phyloP scores from a whole-genome alignment of 2,797 vertebrate genomes.

The Gila robusta region DNA sequence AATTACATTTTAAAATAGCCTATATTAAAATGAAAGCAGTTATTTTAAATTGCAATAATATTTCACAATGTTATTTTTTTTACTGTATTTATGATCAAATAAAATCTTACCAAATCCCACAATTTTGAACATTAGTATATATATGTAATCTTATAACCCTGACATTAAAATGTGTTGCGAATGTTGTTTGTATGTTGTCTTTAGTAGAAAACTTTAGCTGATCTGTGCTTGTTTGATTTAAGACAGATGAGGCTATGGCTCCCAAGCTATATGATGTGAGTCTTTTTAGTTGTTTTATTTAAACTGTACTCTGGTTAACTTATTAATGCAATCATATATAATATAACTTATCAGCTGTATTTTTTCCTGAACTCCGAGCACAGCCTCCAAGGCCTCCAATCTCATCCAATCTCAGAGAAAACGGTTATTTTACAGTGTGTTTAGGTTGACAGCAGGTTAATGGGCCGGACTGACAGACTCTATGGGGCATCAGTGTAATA shows the following conservation, averaged over 20 bases:
- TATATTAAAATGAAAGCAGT: background rate
- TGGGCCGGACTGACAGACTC: slow-evolving; percentile 35
- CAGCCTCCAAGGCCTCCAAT: background rate
- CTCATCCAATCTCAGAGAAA: slow-evolving; percentile 8
- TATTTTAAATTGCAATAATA: background rate
- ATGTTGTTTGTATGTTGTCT: background rate
- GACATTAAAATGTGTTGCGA: background rate
- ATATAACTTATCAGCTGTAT: background rate
- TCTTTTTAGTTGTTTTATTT: background rate
- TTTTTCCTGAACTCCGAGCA: background rate
- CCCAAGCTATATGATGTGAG: background rate
- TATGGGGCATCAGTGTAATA: slow-evolving; percentile 25
- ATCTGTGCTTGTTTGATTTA: background rate
- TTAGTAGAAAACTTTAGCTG: background rate
- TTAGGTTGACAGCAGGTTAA: slow-evolving; percentile 47
- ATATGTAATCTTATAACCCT: background rate
- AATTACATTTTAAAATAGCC: background rate
- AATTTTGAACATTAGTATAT: background rate
- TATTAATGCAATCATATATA: background rate
- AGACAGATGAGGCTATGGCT: background rate
- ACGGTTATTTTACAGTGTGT: slow-evolving; percentile 32
- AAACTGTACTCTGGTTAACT: background rate
- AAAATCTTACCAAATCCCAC: background rate
- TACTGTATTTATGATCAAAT: background rate
- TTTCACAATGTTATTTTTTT: background rate